Percentiles rank a stretch among this genome's conserved stretches.
These are phyloP conservation scores for Hipposideros larvatus DNA, from an alignment of 2,797 vertebrate genomes.

Conservation along the genomic window DNA sequence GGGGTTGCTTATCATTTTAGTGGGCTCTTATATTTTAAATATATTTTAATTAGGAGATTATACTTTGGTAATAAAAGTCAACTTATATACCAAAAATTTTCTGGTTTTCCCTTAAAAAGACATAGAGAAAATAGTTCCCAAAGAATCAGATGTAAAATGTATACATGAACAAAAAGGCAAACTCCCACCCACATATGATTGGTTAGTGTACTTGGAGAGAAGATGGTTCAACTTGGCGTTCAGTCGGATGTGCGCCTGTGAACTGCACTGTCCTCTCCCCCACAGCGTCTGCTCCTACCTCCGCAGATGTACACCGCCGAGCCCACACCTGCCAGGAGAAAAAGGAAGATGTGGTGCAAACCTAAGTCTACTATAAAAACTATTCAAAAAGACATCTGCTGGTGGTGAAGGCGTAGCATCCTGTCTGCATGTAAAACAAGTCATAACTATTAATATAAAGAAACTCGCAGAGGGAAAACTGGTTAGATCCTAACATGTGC, in stretches of 20 bases:
- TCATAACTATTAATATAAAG: not conserved
- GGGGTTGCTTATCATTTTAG: not conserved
- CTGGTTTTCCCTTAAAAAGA: slow-evolving; percentile 4
- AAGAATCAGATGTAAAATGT: slow-evolving; percentile 2
- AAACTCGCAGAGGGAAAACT: not conserved
- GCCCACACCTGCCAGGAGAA: not conserved
- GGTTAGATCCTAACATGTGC: not conserved
- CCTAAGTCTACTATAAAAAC: not conserved
- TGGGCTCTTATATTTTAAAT: slow-evolving; percentile 3
- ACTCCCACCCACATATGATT: not conserved
- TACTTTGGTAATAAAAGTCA: not conserved
- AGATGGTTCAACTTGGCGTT: not conserved
- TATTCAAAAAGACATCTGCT: not conserved
- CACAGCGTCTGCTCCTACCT: not conserved
- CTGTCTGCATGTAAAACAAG: not conserved
- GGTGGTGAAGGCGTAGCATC: not conserved
- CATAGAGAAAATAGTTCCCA: not conserved
- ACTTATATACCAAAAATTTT: not conserved
- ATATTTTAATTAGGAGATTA: slow-evolving; percentile 5
- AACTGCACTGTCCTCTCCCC: not conserved
- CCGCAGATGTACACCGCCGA: not conserved
- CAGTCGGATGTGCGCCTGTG: not conserved
- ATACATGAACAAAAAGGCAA: not conserved
- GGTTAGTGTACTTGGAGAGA: not conserved
- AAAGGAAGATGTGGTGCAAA: not conserved